Evolutionary conservation across 2,113 vertebrate genomes (phyloP), one percentile per base, ranked within the genome.

Genomic region (Synchiropus splendidus): DNA sequence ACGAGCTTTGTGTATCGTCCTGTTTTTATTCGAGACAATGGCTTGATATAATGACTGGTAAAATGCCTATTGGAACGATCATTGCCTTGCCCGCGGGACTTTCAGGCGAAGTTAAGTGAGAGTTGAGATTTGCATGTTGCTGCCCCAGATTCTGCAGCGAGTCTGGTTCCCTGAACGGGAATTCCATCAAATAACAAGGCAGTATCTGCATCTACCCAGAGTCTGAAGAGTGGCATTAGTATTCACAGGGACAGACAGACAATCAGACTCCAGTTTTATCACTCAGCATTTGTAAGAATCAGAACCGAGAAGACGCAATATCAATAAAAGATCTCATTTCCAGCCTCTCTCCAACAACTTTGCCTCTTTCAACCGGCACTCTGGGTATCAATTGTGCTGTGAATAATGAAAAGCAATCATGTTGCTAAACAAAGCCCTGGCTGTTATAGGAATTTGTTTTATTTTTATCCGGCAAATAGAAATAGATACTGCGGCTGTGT

Each of bases 321-420:
- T 83, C 80, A 83, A 81, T 82, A 70, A 79, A 81, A 74, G 50
- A 77, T 77, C 66, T 77, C 6, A 79, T 83, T 81, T 75, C 53
- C 67, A 75, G 58, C 74, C 51, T 77, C 67, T 70, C 58, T 70
- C 47, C 36, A 79, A 77, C 79, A 82, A 81, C 77, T 73, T 70
- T 45, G 61, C 59, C 56, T 73, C 74, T 79, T 81, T 83, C 75
- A 79, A 67, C 75, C 61, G 51, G 78, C 77, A 69, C 74, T 66
- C 65, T 64, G 58, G 75, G 79, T 84, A 83, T 78, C 79, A 74
- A 73, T 68, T 78, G 73, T 75, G 69, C 67, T 31, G 54, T 71
- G 66, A 83, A 85, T 85, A 83, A 84, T 83, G 80, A 82, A 84
- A 79, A 67, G 75, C 78, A 82, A 82, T 81, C 83, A 85, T 74